Evolutionary conservation across 53 echinoderm and acorn worm genomes (phyloP), one percentile per base, ranked within the genome.

Genomic region (Stichopus horrens): DNA sequence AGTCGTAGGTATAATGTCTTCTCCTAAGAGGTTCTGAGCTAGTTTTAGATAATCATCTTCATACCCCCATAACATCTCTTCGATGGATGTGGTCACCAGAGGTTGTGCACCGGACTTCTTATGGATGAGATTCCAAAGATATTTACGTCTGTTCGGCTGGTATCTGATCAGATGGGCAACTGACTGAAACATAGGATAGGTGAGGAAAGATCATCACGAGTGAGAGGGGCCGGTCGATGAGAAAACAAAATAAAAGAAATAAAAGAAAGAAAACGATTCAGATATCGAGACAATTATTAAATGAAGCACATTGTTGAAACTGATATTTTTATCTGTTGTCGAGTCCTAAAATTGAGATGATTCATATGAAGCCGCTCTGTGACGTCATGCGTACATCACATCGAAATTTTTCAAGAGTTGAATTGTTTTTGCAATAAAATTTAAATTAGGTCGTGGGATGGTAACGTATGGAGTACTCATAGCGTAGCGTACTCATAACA

Each of bases 61-160:
- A 81, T 96, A 96, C 14, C 96, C 96, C 91, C 89, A 95, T 18
- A 96, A 13, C 5, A 96, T 52, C 11, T 88, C 96, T 7, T 86
- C 82, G 5, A 96, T 92, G 3, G 92, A 58, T 10, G 76, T n/a
- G 3, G 78, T 79, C 58, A 92, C 21, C 21, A 94, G 19, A 11
- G 86, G 88, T 9, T 92, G 77, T 54, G 94, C 90, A 9, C 83
- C 75, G 3, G 92, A 92, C 11, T 65, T 53, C 7, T 59, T 66
- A 76, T 92, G 92, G 57, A 94, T 63, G 6, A 90, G 63, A 21
- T 90, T 65, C 92, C 94, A 92, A 4, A 90, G 78, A 9, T n/a
- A 52, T 76, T 94, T 88, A 23, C 90, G 57, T 59, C 74, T 19
- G 14, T 73, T 76, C 0, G 92, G 90, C 37, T 74, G 57, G 81